A percentile compares a stretch with the other conserved stretches of the same genome.
Conservation (phyloP, 1,140 invertebrate genomes). For the Aleiodes sp. region DNA sequence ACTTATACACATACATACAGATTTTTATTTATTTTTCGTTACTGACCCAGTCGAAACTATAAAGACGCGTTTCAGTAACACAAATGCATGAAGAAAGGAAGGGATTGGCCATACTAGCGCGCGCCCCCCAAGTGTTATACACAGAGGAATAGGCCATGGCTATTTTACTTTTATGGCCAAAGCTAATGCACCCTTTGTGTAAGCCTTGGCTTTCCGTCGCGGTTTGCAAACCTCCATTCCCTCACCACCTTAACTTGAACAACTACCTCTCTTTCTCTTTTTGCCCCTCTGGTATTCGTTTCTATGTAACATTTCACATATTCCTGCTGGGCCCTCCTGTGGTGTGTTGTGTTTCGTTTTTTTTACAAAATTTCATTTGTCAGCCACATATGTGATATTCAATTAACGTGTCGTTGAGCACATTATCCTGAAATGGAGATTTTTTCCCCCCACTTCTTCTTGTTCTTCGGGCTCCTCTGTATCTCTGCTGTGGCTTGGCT, state of each 20-base stretch:
- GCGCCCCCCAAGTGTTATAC: conserved; percentile 28
- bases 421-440: background rate
- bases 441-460: background rate
- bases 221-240: conserved; percentile 47
- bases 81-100: conserved; percentile 37
- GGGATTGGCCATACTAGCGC: conserved; percentile 18
- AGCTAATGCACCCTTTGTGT: conserved; percentile 66
- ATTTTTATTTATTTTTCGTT: background rate
- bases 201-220: conserved; percentile 62
- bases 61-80: conserved; percentile 14
- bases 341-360: background rate
- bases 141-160: conserved; percentile 45
- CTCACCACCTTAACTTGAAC: conserved; percentile 30
- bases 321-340: background rate
- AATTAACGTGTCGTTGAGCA: conserved; percentile 32
- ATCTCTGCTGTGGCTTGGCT: too few species aligned
- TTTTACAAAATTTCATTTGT: background rate
- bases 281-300: background rate
- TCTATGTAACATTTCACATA: too few species aligned
- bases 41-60: conserved; percentile 4
- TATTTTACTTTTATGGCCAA: conserved; percentile 64
- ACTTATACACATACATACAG: too few species aligned
- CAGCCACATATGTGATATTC: conserved; percentile 34
- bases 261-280: background rate
- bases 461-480: background rate